Conservation (phyloP, 2,113 vertebrate species). For the Xiphophorus couchianus region DNA sequence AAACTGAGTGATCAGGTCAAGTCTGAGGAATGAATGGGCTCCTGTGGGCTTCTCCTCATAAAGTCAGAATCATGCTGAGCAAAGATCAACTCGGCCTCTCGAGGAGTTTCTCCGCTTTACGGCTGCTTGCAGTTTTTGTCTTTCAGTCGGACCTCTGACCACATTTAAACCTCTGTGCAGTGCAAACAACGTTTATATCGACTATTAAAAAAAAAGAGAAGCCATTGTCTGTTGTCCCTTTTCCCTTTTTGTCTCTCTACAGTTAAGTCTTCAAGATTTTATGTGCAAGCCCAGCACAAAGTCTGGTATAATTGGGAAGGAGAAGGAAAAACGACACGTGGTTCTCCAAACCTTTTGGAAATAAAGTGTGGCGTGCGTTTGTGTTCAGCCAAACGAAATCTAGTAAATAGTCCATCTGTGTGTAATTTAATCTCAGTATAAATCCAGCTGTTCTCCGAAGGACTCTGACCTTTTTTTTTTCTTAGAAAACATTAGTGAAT, state of each 20-base stretch:
- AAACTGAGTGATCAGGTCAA: slow-evolving; percentile 34
- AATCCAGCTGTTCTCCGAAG: not conserved
- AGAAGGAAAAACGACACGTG: not conserved
- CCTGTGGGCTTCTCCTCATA: slow-evolving; percentile 45
- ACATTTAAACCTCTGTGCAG: slow-evolving; percentile 8
- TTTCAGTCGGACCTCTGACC: slow-evolving; percentile 1
- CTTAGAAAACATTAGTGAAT: not conserved
- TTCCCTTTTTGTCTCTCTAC: not conserved
- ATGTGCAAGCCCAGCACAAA: not conserved
- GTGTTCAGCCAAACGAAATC: not conserved
- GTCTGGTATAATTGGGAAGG: not conserved
- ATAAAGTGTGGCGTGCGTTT: not conserved
- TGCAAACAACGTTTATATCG: not conserved
- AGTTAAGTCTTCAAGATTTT: not conserved
- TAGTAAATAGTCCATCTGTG: not conserved
- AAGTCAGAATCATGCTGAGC: slow-evolving; percentile 40
- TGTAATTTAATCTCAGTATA: not conserved
- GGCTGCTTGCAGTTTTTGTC: not conserved
- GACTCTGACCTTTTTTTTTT: not conserved
- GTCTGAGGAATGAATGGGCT: slow-evolving; percentile 41
- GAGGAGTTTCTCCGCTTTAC: too few species aligned
- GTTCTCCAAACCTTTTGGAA: not conserved
- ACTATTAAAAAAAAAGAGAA: not conserved
- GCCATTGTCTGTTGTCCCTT: not conserved
- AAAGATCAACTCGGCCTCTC: slow-evolving; percentile 17